Evolutionary conservation across 2,113 vertebrate species (phyloP).

Genomic region (Rhinogobius similis): DNA sequence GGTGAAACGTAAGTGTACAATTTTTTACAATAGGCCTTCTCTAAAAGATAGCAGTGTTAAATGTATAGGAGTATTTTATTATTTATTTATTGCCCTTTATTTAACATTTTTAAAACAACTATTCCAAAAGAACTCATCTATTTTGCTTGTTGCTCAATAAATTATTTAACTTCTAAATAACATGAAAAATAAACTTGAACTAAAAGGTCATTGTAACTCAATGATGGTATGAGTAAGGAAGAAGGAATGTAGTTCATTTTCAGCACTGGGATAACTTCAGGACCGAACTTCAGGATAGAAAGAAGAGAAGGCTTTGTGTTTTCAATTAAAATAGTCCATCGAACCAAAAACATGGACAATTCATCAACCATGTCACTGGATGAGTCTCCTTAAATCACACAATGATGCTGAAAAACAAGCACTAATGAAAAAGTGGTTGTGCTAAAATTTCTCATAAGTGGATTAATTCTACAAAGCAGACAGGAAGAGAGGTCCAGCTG

Average conservation of each 20-base stretch:
- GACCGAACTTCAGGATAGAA: too few relatives aligned
- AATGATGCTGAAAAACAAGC: neutral
- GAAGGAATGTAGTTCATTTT: slow-evolving; percentile 39
- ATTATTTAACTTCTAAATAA: neutral
- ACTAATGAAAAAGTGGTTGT: neutral
- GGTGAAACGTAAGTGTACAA: neutral
- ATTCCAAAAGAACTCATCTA: too few relatives aligned
- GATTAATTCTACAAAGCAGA: slow-evolving; percentile 20
- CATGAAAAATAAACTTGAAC: slow-evolving; percentile 38
- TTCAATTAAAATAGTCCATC: neutral
- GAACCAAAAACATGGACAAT: neutral
- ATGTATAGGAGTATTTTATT: neutral
- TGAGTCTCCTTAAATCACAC: slow-evolving; percentile 8
- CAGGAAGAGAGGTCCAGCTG: slow-evolving; percentile 42
- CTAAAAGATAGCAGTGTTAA: neutral
- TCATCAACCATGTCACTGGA: neutral
- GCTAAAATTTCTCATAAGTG: slow-evolving; percentile 23
- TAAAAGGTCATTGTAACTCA: slow-evolving; percentile 17
- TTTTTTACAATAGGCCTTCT: neutral
- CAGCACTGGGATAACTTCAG: neutral
- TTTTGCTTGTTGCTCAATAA: neutral
- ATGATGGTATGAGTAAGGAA: slow-evolving; percentile 15
- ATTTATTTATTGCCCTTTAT: too few relatives aligned
- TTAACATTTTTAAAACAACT: too few relatives aligned
- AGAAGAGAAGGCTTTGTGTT: neutral